Evolutionary conservation across 64 coral and sea anemone genomes (phyloP), one percentile per base, ranked within the genome.

Genomic region (Cladopsammia gracilis): DNA sequence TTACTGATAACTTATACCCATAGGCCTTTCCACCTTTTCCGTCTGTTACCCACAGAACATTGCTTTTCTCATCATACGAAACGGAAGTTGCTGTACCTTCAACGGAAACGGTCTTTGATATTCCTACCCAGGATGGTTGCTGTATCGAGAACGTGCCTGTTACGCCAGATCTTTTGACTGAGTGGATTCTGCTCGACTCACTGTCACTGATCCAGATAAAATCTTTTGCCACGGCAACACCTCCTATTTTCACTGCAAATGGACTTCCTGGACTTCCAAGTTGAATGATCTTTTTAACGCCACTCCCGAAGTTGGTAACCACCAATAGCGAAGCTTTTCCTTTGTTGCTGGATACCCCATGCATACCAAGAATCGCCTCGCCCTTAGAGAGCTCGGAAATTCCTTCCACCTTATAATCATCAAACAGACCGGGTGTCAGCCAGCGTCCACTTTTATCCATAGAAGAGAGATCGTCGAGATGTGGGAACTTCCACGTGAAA

Each of bases 391-490:
- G 67, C n/a, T 96, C 87, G 1, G 97, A 70, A 34, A 96, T 96
- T 16, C 91, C 91, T 43, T 96, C 64, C 4, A 86, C 97, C 72
- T 98, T 98, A 57, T 98, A 98, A 25, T 98, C 89, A 50, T 96
- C 97, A 82, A 98, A 98, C 6, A 98, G 88, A 1, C 97, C 97
- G 2, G 97, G 97, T 69, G 90, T 93, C 5, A 96, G 88, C 97
- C 97, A 98, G 51, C 92, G 83, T n/a, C 97, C 97, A 24, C 90
- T 90, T n/a, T 87, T 78, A 58, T 64, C 48, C 49, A 96, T 85
- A 10, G 97, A 96, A 10, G 97, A 95, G 11, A 98, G 87, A 86
- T 98, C 97, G 70, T 98, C 97, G 10, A 98, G 82, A 82, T 98
- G 97, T 43, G 94, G 94, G 57, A 90, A 98, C 22, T 98, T 98